Evolutionary conservation across 2,113 vertebrate genomes (phyloP).

Genomic region (Saguinus midas): DNA sequence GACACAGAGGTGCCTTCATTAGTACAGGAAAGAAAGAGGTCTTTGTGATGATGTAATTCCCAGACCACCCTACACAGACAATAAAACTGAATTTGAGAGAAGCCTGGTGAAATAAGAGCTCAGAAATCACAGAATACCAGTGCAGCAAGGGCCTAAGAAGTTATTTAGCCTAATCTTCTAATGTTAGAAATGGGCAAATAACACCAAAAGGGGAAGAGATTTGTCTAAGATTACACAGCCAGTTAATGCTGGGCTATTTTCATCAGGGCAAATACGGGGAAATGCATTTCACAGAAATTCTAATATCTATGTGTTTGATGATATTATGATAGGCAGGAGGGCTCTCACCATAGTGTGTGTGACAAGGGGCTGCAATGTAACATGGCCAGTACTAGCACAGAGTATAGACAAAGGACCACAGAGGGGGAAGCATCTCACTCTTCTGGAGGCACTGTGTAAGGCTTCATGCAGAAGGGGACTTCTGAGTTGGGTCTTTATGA

Average conservation of each 20-base stretch:
- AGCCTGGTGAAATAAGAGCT: conserved; percentile 62
- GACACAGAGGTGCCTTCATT: conserved; percentile 73
- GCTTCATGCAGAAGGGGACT: not conserved
- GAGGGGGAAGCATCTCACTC: not conserved
- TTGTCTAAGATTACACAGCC: not conserved
- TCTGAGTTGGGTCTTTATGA: not conserved
- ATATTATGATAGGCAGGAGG: not conserved
- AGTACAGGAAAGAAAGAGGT: conserved; percentile 70
- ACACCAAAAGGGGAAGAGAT: not conserved
- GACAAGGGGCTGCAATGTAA: not conserved
- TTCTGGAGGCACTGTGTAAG: not conserved
- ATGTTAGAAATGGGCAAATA: conserved; percentile 22
- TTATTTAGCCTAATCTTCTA: conserved; percentile 15
- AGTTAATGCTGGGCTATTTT: not conserved
- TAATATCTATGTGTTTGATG: not conserved
- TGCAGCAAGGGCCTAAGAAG: not conserved
- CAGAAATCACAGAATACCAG: conserved; percentile 21
- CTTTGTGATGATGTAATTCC: conserved; percentile 71
- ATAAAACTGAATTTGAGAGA: conserved; percentile 63
- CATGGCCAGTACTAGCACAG: accelerated
- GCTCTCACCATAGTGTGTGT: accelerated
- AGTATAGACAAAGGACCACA: not conserved
- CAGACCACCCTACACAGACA: conserved; percentile 69
- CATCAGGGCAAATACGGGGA: not conserved
- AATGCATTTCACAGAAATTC: not conserved